Evolutionary conservation across 2,797 vertebrate genomes (phyloP), one percentile per base, ranked within the genome.

Genomic region (Menidia menidia): DNA sequence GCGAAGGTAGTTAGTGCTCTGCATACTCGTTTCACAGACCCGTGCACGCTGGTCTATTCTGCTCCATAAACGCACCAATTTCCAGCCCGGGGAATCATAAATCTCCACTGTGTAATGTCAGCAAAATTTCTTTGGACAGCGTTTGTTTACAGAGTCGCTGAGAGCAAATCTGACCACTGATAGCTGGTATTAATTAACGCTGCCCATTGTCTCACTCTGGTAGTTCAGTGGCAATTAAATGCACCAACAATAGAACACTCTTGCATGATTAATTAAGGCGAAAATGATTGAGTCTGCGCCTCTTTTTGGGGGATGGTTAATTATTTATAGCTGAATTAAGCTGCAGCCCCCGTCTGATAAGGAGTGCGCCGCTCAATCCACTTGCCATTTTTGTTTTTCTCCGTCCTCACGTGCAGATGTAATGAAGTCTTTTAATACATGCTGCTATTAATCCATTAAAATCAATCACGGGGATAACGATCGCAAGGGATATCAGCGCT

Each of bases 181-280:
- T 90, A 83, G 78, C 85, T 87, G 68, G 74, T 79, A 86, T 90
- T 91, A 94, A 93, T 94, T 92, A 87, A 89, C 90, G 87, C 73
- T 63, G 70, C 60, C 57, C 70, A 84, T 89, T 91, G 88, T 93
- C 78, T 90, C 73, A 71, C 76, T 87, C 71, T 73, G 65, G 71
- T 72, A 75, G 75, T 80, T 84, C 76, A 76, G 67, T 71, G 30
- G 81, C 83, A 88, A 90, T 92, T 92, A 92, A 88, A 84, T 59
- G 60, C 83, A 81, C 64, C 73, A 88, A 87, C 82, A 91, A 88
- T 85, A 62, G 72, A 64, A 72, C 60, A 6, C 71, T 73, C 84
- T 85, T 68, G 39, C 66, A 68, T 89, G 89, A 92, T 91, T 94
- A 92, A 91, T 92, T 89, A 86, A 83, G 76, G 85, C 79, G 53